Conservation (phyloP, 2,797 vertebrate genomes). For the Numenius phaeopus region DNA sequence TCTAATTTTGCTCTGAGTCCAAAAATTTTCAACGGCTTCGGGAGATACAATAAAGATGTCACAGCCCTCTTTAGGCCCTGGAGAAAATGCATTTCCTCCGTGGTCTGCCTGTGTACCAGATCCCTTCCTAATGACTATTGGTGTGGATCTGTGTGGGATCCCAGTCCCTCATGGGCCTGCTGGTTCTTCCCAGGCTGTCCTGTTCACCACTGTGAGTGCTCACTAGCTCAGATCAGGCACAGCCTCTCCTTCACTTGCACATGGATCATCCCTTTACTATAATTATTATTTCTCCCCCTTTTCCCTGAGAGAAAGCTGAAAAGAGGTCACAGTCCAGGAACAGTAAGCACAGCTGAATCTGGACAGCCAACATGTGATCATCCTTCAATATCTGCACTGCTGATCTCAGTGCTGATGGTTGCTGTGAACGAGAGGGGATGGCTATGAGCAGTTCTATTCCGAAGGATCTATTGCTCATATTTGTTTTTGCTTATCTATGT, state of each 20-base stretch:
- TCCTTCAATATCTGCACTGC: not conserved
- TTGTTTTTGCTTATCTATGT: not conserved
- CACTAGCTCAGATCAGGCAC: not conserved
- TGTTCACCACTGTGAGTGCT: accelerated
- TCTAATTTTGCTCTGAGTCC: not conserved
- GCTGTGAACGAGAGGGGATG: not conserved
- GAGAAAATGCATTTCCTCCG: not conserved
- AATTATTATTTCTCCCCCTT: not conserved
- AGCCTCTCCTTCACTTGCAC: not conserved
- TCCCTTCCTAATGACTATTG: not conserved
- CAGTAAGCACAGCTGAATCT: not conserved
- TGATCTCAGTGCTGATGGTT: not conserved
- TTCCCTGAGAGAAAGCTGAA: not conserved
- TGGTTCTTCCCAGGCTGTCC: not conserved
- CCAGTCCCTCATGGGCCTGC: not conserved
- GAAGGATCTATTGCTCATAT: not conserved
- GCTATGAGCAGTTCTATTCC: not conserved
- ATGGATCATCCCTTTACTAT: not conserved
- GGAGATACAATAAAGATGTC: not conserved
- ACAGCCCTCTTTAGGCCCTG: not conserved
- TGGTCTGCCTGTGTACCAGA: not conserved
- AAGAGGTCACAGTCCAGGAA: not conserved
- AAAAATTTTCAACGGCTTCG: not conserved
- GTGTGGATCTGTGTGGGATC: not conserved
- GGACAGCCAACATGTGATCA: not conserved